Percentiles rank a stretch among this genome's conserved stretches.
These are phyloP conservation scores for Budorcas taxicolor DNA, from an alignment of 2,113 vertebrate species.

Conservation along the genomic window DNA sequence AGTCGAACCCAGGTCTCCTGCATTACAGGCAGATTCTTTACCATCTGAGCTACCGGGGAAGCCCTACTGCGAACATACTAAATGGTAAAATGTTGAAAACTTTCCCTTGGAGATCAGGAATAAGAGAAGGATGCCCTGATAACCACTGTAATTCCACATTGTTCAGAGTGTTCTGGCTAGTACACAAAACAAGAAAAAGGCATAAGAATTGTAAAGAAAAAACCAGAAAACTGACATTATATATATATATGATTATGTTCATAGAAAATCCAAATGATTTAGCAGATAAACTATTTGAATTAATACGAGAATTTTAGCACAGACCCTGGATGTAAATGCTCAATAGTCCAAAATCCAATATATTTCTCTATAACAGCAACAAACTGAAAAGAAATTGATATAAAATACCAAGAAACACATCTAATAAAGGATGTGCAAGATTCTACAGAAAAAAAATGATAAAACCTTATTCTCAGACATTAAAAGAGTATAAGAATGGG, in stretches of 20 bases:
- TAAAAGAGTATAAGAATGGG: neutral
- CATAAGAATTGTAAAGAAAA: neutral
- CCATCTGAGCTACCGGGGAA: neutral
- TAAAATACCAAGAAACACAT: constrained; percentile 19
- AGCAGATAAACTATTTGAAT: neutral
- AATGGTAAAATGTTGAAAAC: constrained; percentile 25
- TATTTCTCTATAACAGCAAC: constrained; percentile 5
- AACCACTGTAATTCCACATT: neutral
- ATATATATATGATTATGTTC: neutral
- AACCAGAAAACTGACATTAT: neutral
- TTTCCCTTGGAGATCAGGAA: neutral
- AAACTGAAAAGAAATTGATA: constrained; percentile 36
- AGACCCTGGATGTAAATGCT: neutral
- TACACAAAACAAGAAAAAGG: neutral
- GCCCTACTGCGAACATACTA: neutral
- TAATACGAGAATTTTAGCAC: constrained; percentile 11
- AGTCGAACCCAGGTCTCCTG: neutral
- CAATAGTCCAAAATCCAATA: neutral
- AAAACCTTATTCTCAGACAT: neutral
- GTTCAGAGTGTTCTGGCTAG: neutral
- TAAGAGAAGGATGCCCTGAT: neutral
- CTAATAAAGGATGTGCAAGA: constrained; percentile 6
- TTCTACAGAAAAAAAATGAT: neutral
- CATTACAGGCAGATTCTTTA: neutral
- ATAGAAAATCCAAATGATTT: constrained; percentile 13